These are phyloP conservation scores for human (Homo sapiens) DNA, from an alignment of 2,113 vertebrate species.

Conservation along the genomic window DNA sequence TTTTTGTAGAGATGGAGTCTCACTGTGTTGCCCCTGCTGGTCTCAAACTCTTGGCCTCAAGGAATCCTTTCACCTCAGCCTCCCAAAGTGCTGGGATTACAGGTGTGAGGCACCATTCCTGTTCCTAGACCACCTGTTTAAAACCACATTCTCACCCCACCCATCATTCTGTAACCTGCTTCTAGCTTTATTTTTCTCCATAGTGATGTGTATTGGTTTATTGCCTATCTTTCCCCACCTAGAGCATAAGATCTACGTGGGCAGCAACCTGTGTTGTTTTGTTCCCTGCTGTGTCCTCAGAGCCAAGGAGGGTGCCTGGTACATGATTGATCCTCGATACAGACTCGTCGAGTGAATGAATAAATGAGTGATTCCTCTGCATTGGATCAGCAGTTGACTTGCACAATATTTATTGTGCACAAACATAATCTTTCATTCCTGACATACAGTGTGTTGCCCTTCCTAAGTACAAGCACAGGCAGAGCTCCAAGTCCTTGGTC, in stretches of 20 bases:
- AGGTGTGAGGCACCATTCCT: too few relatives aligned
- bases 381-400: background rate
- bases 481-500: conserved; percentile 43
- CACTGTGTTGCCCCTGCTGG: too few relatives aligned
- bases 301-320: background rate
- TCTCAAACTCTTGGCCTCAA: too few relatives aligned
- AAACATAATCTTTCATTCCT: background rate
- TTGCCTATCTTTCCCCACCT: background rate
- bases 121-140: background rate
- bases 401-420: background rate
- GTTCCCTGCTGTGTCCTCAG: background rate
- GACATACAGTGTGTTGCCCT: background rate
- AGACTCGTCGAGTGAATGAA: background rate
- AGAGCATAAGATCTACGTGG: too few relatives aligned
- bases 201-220: too few relatives aligned
- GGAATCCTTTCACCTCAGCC: too few relatives aligned
- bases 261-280: background rate
- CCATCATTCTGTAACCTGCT: background rate
- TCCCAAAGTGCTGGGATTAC: too few relatives aligned
- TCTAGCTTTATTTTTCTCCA: background rate
- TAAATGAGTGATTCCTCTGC: background rate
- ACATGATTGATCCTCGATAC: fast-evolving
- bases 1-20: too few relatives aligned
- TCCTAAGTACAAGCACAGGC: background rate
- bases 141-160: background rate